Conservation (phyloP, 2,113 vertebrate genomes). For the Phainopepla nitens region DNA sequence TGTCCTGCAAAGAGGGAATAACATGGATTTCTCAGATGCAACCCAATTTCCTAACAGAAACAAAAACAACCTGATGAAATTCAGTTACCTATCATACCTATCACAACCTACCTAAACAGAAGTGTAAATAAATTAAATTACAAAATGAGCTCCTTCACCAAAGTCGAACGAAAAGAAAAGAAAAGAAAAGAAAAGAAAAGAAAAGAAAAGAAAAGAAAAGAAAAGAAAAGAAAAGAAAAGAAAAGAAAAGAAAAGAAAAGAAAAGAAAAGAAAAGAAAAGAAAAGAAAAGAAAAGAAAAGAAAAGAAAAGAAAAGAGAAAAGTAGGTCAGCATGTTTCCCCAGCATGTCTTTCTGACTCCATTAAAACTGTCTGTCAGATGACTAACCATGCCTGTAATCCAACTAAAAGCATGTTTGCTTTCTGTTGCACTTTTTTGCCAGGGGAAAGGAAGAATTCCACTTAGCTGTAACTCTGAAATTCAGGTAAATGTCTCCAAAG, state of each 20-base stretch:
- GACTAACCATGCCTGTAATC: slow-evolving; percentile 40
- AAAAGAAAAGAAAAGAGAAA: slow-evolving; percentile 24
- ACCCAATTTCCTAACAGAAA: slow-evolving; percentile 27
- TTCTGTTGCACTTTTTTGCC: slow-evolving; percentile 14
- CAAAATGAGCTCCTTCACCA: background rate
- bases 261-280: background rate
- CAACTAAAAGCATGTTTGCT: slow-evolving; percentile 49
- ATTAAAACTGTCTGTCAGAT: slow-evolving; percentile 68
- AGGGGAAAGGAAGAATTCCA: slow-evolving; percentile 28
- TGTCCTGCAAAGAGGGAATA: background rate
- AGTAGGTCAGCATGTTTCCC: slow-evolving; percentile 69
- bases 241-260: slow-evolving; percentile 23
- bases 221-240: background rate
- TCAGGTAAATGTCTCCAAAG: slow-evolving; percentile 25
- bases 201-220: slow-evolving; percentile 23
- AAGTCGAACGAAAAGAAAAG: background rate
- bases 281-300: background rate
- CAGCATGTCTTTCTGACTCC: slow-evolving; percentile 51
- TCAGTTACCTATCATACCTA: background rate
- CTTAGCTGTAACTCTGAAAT: slow-evolving; percentile 47
- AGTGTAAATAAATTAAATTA: background rate
- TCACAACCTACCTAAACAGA: background rate
- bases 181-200: background rate
- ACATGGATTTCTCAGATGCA: background rate
- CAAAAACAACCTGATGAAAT: slow-evolving; percentile 24